Conservation (phyloP, 2,888 invertebrate genomes). For the Spodoptera exigua region DNA sequence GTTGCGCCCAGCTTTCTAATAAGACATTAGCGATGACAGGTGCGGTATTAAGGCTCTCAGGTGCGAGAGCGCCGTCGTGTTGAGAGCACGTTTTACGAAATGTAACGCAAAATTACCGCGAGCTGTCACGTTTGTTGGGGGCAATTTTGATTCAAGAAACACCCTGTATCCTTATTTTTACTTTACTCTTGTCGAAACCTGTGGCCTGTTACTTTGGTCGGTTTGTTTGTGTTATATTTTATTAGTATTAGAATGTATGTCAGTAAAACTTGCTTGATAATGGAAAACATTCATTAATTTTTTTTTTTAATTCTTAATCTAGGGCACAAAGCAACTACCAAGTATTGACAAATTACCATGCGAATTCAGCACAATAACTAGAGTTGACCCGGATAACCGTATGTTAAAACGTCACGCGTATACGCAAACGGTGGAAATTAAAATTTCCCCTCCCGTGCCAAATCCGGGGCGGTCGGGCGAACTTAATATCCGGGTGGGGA, state of each 20-base stretch:
- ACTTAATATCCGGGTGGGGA: constrained; percentile 57
- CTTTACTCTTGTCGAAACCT: too few relatives aligned
- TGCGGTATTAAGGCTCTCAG: constrained; percentile 11
- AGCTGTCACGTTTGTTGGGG: neutral
- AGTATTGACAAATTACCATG: constrained; percentile 45
- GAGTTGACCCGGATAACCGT: constrained; percentile 44
- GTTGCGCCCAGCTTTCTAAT: constrained; percentile 41
- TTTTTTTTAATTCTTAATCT: constrained; percentile 5
- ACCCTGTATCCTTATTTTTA: neutral
- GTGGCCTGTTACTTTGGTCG: too few relatives aligned
- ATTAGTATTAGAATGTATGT: neutral
- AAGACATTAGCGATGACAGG: constrained; percentile 37
- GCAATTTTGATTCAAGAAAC: neutral
- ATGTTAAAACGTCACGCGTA: constrained; percentile 42
- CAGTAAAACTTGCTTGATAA: neutral
- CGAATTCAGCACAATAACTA: constrained; percentile 37
- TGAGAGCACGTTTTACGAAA: constrained; percentile 20
- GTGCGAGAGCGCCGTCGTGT: constrained; percentile 16
- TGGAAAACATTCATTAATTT: constrained; percentile 12
- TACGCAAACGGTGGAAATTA: constrained; percentile 53
- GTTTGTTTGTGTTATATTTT: too few relatives aligned
- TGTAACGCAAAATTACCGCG: constrained; percentile 3
- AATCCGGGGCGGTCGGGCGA: constrained; percentile 46
- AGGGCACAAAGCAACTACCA: constrained; percentile 20
- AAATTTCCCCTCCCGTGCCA: constrained; percentile 47